Evolutionary conservation across 2,113 vertebrate genomes (phyloP), one percentile per base, ranked within the genome.

Genomic region (Malaclemys terrapin): DNA sequence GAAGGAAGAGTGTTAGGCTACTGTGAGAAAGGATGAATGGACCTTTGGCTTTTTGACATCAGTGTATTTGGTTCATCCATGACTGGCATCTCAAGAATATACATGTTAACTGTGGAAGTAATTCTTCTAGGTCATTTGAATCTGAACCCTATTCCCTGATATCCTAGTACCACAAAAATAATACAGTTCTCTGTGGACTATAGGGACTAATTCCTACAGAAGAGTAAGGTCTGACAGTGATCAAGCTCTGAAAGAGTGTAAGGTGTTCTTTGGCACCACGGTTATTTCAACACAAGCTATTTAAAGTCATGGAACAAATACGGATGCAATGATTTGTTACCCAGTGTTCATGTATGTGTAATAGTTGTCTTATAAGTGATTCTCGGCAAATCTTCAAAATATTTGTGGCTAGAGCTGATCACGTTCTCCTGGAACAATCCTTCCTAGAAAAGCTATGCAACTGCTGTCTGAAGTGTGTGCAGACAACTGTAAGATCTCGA

Each of bases 371-470:
- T 95, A 93, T 0, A 13, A 95, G 87, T 89, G 83, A 94, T 96
- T 96, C 85, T 97, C 90, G 54, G 65, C 84, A 95, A 95, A 75
- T 90, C 93, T 94, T 97, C 96, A 97, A 96, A 97, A 96, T 96
- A 97, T 97, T 97, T 97, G 93, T 95, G 94, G 79, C 85, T 94
- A 79, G 90, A 96, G 89, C 81, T 0, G 78, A 88, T 95, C 90
- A 27, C 3, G 4, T 42, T 75, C 96, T 85, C 83, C 57, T 89
- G 53, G 86, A 92, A 90, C 93, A 94, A 52, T 24, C 49, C 80
- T 94, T 97, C 75, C 42, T 47, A 78, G 93, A 72, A 22, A 38
- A 72, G n/a, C 16, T 38, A 38, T 38, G 65, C 9, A 20, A 10
- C 94, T 95, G 81, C 89, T 88, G 91, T 86, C 79, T 88, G 83